Base-by-base conservation (phyloP, 2,797 vertebrate species). In the Gobionotothen gibberifrons region DNA sequence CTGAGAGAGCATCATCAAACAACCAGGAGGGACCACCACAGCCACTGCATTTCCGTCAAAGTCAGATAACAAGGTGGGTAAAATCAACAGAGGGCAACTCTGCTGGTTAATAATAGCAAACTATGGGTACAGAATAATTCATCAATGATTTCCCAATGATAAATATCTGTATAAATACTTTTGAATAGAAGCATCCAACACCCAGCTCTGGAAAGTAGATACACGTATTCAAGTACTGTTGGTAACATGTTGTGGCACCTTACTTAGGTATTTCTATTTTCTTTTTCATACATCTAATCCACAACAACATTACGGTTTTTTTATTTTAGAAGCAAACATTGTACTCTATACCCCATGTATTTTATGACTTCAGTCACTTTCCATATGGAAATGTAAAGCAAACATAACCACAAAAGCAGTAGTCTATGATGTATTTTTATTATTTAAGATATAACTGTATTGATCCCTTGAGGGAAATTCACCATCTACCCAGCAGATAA, bases 61-160 rank as follows among this genome's bases (percentile, higher is more conserved):
- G 66, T 64, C 49, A 48, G 26, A 69, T 46, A 74, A 12, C 17
- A 70, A 89, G 85, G 88, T 91, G 72, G 19, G 85, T 75, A 5
- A 48, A 63, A 14, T 64, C 9, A 22, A 4, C 1, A 13, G 8
- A 60, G 13, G 3, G 3, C 17, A 14, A 19, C 16, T 17, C 10
- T 53, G 9, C 3, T 49, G 4, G 3, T 32, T 40, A 9, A 29
- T 9, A 1, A 4, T 4, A 0, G 11, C 8, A 26, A 9, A 3
- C 6, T 17, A 32, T 11, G 8, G n/a, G 29, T 22, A 9, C 9
- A 16, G 19, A 56, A 3, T 15, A 22, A 5, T 17, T 29, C 14
- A n/a, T 69, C 16, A 22, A 7, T 7, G 19, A 19, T 5, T 73
- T 48, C 3, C 1, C 11, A 3, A 5, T 58, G 22, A 3, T 10